Percentiles rank a stretch among this genome's conserved stretches.
These are phyloP conservation scores for Aradophagus sp. DNA, from an alignment of 1,140 invertebrate genomes.

Conservation along the genomic window DNA sequence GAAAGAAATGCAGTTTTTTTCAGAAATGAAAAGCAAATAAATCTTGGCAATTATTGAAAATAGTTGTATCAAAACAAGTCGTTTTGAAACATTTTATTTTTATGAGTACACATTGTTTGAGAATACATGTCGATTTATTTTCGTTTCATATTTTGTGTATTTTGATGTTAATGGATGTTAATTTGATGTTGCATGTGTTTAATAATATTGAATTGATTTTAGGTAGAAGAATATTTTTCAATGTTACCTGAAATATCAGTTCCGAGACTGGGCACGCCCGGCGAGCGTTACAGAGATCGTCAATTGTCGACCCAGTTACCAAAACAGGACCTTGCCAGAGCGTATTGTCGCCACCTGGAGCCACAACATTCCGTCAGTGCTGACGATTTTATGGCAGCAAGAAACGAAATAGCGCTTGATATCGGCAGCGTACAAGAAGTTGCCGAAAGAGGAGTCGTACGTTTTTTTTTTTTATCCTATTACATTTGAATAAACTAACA, in stretches of 20 bases:
- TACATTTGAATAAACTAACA: constrained; percentile 6
- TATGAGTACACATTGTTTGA: too few relatives aligned
- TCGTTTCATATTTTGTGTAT: too few relatives aligned
- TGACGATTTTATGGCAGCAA: constrained; percentile 89
- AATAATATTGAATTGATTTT: too few relatives aligned
- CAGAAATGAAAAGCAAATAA: too few relatives aligned
- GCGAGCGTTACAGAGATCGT: constrained; percentile 86
- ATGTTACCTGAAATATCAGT: constrained; percentile 85
- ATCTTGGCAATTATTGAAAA: too few relatives aligned
- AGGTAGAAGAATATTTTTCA: constrained; percentile 81
- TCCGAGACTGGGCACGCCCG: constrained; percentile 83
- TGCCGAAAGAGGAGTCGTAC: constrained; percentile 72
- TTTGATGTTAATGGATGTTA: too few relatives aligned
- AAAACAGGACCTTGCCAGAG: constrained; percentile 93
- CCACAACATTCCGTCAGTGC: constrained; percentile 84
- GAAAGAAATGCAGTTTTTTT: too few relatives aligned
- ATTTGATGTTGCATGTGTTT: too few relatives aligned
- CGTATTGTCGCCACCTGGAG: constrained; percentile 91
- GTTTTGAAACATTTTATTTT: too few relatives aligned
- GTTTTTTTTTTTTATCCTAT: constrained; percentile 43
- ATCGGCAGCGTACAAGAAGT: constrained; percentile 85
- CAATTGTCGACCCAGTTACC: constrained; percentile 93
- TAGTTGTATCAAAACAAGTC: too few relatives aligned
- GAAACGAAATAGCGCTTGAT: constrained; percentile 96
- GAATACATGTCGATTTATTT: too few relatives aligned